These are phyloP conservation scores for Poecilia latipinna DNA, from an alignment of 2,113 vertebrate genomes.

Conservation along the genomic window DNA sequence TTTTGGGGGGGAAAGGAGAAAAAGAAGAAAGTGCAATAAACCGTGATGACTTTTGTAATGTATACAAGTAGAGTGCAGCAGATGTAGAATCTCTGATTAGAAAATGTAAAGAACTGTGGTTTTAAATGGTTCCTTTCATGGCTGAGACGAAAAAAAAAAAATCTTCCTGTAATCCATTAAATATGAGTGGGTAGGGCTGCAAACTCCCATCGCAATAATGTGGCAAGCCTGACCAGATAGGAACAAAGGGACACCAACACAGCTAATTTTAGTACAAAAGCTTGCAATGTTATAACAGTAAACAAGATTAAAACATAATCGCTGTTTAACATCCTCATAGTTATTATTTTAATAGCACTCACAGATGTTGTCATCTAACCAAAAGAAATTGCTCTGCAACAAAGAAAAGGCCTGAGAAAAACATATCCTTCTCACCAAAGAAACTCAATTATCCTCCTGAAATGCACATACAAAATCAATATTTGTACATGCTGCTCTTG, in stretches of 20 bases:
- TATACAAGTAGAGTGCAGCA: background rate
- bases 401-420: background rate
- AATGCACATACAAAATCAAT: slow-evolving; percentile 8
- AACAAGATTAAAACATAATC: background rate
- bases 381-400: background rate
- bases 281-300: background rate
- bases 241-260: background rate
- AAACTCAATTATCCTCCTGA: background rate
- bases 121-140: too few species aligned
- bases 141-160: too few species aligned
- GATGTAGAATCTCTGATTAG: background rate
- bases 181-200: background rate
- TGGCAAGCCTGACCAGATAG: background rate
- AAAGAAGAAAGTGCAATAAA: background rate
- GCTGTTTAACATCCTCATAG: background rate
- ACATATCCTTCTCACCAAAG: background rate
- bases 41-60: background rate
- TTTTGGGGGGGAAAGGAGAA: background rate
- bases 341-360: background rate
- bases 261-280: background rate
- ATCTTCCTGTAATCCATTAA: background rate
- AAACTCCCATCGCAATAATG: background rate
- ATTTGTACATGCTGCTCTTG: background rate
- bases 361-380: background rate
- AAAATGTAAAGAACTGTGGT: background rate